Conservation (phyloP, 1,140 invertebrate species). For the Anastatus disparis region DNA sequence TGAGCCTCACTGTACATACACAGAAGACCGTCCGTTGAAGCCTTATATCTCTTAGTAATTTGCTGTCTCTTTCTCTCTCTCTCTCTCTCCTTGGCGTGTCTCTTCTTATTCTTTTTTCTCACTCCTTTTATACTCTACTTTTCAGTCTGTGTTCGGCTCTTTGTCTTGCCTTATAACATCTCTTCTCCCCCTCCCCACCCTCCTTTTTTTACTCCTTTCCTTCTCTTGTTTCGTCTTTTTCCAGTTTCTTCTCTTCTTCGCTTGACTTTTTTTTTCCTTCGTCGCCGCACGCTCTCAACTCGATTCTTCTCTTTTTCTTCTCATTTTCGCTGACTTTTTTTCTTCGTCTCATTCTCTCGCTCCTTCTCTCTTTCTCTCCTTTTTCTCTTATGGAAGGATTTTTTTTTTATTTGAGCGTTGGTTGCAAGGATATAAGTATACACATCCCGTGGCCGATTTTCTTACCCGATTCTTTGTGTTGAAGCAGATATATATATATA, state of each 20-base stretch:
- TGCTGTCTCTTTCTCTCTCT: constrained; percentile 6
- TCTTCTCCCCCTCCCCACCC: background rate
- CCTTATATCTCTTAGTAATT: constrained; percentile 11
- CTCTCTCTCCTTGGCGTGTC: background rate
- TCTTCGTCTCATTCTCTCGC: too few relatives aligned
- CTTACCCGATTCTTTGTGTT: constrained; percentile 20
- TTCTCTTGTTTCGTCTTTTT: constrained; percentile 41
- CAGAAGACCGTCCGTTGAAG: background rate
- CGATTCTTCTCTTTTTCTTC: constrained; percentile 27
- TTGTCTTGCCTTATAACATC: constrained; percentile 20
- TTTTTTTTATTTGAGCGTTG: too few relatives aligned
- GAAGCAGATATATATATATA: too few relatives aligned
- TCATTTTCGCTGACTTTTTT: constrained; percentile 15
- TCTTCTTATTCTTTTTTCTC: constrained; percentile 7
- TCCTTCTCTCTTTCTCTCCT: too few relatives aligned
- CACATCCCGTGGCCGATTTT: constrained; percentile 25
- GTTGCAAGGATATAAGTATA: constrained; percentile 4
- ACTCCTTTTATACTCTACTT: constrained; percentile 7
- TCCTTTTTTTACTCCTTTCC: background rate
- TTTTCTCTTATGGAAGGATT: too few relatives aligned
- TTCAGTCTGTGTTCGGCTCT: constrained; percentile 30
- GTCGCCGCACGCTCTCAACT: too few relatives aligned
- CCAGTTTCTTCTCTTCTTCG: constrained; percentile 15
- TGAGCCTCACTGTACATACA: background rate
- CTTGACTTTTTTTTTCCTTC: constrained; percentile 8